Evolutionary conservation across 2,113 vertebrate genomes (phyloP).

Genomic region (Triplophysa tibetana): DNA sequence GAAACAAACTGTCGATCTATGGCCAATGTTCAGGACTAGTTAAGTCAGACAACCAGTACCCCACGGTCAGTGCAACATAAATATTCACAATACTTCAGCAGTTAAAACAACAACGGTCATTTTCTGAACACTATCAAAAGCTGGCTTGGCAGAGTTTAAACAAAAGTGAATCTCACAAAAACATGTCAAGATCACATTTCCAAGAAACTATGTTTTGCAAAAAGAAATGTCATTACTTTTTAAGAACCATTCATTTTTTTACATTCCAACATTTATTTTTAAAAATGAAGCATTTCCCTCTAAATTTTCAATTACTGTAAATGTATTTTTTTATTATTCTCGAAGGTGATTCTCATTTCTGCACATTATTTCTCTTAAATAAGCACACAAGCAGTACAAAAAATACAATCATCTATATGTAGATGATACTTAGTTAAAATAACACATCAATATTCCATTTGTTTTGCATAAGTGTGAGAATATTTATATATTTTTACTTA

Average conservation of each 20-base stretch:
- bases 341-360: background rate
- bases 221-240: background rate
- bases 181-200: slow-evolving; percentile 18
- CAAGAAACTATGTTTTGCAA: background rate
- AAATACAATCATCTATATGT: background rate
- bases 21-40: slow-evolving; percentile 5
- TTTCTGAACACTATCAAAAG: slow-evolving; percentile 8
- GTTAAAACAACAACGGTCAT: background rate
- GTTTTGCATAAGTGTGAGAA: background rate
- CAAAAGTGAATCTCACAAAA: slow-evolving; percentile 9
- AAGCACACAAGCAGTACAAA: background rate
- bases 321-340: background rate
- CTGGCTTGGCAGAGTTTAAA: slow-evolving; percentile 26
- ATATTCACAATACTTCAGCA: slow-evolving; percentile 27
- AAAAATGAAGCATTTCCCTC: no score
- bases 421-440: background rate
- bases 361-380: background rate
- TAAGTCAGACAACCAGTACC: background rate
- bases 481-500: background rate
- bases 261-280: background rate
- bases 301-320: background rate
- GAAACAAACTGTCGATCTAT: background rate
- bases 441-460: background rate
- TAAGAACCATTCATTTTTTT: background rate
- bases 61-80: slow-evolving; percentile 22